phyloP scores from a whole-genome alignment of 2,797 vertebrate genomes.

The Enteromius treurensis region DNA sequence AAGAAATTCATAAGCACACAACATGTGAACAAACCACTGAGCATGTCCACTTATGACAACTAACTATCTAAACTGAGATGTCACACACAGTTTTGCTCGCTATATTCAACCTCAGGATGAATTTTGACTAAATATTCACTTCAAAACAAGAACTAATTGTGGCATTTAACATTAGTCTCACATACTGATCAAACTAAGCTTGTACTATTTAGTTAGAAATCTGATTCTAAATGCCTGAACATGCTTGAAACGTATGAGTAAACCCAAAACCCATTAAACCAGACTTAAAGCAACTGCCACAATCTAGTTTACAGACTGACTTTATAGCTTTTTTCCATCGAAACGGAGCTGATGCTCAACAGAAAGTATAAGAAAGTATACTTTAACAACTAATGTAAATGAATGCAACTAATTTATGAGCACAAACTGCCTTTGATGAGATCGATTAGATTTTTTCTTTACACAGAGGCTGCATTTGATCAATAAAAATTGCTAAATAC shows the following conservation, averaged over 20 bases:
- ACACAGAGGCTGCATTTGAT: not conserved
- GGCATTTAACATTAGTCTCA: not conserved
- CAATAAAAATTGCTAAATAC: not conserved
- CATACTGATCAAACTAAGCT: not conserved
- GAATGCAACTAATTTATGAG: not conserved
- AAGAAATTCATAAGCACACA: not conserved
- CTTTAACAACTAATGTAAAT: not conserved
- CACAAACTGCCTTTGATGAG: not conserved
- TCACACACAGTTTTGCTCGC: not conserved
- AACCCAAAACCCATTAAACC: not conserved
- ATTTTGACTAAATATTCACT: not conserved
- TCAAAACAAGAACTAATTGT: not conserved
- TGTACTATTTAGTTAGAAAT: not conserved
- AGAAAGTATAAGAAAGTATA: not conserved
- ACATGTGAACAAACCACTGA: conserved; percentile 21
- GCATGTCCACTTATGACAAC: conserved; percentile 24
- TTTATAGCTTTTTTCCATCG: not conserved
- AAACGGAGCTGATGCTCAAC: not conserved
- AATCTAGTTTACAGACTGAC: not conserved
- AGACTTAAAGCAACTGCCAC: not conserved
- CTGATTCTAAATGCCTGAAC: not conserved
- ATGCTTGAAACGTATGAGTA: not conserved
- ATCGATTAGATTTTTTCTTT: not conserved
- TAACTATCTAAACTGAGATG: conserved; percentile 12
- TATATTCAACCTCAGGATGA: not conserved